Base-by-base conservation (phyloP, 2,113 vertebrate genomes). In the Lamprologus lemairii region DNA sequence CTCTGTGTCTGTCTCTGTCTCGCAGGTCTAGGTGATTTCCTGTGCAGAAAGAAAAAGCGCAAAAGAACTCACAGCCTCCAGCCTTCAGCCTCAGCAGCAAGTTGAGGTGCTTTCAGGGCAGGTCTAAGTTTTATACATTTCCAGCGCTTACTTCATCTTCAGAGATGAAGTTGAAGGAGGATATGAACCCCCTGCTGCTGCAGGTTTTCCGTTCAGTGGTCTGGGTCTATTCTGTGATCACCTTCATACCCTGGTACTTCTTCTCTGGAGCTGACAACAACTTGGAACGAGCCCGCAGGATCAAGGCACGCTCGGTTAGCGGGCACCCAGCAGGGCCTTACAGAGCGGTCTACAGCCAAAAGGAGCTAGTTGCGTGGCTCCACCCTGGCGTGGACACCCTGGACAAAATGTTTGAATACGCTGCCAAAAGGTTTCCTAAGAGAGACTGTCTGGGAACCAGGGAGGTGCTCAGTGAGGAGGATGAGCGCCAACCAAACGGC, bases 401-500 rank as follows among this genome's bases (percentile, higher is more conserved):
- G 2, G 99, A 99, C 94, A 99, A 98, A 95, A 96, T 98, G 93
- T 99, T 99, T 89, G 97, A 97, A 80, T 96, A 97, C 1, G 98
- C 98, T 7, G 97, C 96, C 40, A 94, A 88, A 19, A 96, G 95
- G 81, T 99, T 97, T 88, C 97, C 97, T 51, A 90, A 97, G 87
- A 97, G 96, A 92, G 97, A 97, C 80, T 99, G 99, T 60, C 92
- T 99, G 90, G 99, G 99, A 86, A 99, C 98, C 5, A 96, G 99
- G 51, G 98, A 98, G 95, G 91, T 99, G 85, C 96, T 99, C 42
- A 99, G 97, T 71, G 98, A 99, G 89, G 99, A 99, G 94, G 99
- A 99, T 93, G 99, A 99, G 96, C 93, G 98, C 40, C 99, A 99
- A 84, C 97, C 97, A 4, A 99, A 98, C 10, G 98, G 98, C 81